Conservation (phyloP, 2,797 vertebrate genomes). For the Rhinella marina region DNA sequence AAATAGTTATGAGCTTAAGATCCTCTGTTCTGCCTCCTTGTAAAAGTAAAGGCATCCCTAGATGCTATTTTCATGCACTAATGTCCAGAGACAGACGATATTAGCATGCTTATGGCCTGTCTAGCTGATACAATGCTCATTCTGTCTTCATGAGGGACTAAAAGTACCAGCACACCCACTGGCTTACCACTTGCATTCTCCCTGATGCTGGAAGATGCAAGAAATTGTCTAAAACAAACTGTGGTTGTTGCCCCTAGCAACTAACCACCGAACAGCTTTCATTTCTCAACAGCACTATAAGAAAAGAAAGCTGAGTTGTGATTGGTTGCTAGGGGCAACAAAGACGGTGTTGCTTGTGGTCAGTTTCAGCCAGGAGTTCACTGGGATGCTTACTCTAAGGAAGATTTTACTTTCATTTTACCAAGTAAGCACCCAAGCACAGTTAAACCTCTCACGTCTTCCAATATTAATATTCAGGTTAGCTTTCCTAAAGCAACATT, state of each 20-base stretch:
- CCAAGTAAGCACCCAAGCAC: not conserved
- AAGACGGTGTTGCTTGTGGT: not conserved
- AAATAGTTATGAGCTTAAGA: slow-evolving; percentile 44
- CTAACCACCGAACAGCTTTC: no score
- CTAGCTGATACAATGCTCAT: not conserved
- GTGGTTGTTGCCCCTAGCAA: no score
- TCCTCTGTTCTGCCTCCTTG: slow-evolving; percentile 18
- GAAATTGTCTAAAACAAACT: no score
- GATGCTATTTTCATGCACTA: not conserved
- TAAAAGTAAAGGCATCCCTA: not conserved
- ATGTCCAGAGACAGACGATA: not conserved
- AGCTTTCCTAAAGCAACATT: no score
- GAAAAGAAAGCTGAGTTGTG: no score
- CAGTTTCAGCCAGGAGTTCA: not conserved
- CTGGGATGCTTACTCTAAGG: not conserved
- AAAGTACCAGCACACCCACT: not conserved
- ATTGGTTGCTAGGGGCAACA: no score
- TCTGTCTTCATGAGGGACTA: not conserved
- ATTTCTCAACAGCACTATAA: no score
- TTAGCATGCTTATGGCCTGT: not conserved
- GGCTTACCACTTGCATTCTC: not conserved
- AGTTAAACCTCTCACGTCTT: not conserved
- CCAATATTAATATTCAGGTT: not conserved
- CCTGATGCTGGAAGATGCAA: not conserved
- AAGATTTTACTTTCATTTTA: not conserved